A percentile compares a stretch with the other conserved stretches of the same genome.
Evolutionary conservation across 92 coral and sea anemone species (phyloP).

Genomic region (Porites divaricata): DNA sequence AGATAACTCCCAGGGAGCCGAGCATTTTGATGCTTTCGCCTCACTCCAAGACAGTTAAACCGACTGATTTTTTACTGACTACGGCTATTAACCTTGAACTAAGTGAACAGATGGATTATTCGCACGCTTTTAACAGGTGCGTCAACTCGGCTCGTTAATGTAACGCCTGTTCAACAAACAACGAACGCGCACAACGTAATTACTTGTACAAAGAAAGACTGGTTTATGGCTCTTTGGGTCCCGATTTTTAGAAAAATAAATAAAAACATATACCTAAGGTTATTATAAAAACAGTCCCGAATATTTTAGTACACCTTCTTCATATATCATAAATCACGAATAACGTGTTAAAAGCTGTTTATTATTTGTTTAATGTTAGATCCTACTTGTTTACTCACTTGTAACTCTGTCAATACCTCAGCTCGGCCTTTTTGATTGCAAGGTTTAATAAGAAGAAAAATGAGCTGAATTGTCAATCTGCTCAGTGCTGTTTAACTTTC

Average conservation of each 20-base stretch:
- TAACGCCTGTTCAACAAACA: not conserved
- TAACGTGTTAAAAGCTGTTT: too few species aligned
- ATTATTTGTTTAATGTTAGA: too few species aligned
- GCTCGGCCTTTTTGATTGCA: not conserved
- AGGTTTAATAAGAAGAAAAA: not conserved
- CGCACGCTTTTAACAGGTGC: conserved; percentile 34
- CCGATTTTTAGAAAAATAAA: not conserved
- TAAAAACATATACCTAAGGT: not conserved
- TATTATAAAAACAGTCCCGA: too few species aligned
- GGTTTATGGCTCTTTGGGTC: not conserved
- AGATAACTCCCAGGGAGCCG: not conserved
- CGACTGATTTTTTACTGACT: not conserved
- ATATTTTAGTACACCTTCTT: too few species aligned
- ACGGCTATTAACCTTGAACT: not conserved
- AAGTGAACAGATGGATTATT: conserved; percentile 15
- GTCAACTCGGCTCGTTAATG: conserved; percentile 5
- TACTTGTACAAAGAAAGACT: not conserved
- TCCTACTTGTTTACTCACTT: not conserved
- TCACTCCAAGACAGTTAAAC: not conserved
- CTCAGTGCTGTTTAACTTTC: not conserved
- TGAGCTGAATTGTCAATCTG: not conserved
- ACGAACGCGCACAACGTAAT: not conserved
- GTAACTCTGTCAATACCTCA: not conserved
- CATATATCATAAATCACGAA: too few species aligned
- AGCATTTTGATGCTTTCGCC: not conserved